Base-by-base conservation (phyloP, 2,888 invertebrate genomes). In the Nymphalis polychloros region DNA sequence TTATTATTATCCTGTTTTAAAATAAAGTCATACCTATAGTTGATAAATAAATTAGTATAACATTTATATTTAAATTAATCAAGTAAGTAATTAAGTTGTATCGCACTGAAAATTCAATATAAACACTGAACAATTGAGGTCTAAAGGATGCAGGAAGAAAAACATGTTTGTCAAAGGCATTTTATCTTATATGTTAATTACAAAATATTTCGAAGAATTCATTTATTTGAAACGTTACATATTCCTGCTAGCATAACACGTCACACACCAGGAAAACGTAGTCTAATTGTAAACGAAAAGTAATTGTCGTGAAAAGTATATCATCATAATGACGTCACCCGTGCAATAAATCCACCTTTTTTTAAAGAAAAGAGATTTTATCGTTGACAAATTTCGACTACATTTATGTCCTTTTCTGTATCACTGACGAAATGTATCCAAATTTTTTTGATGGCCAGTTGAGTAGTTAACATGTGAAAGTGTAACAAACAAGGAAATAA, bases 211-310 rank as follows among this genome's bases (percentile, higher is more conserved):
- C 68, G 20, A 35, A 48, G 68, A 68, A 72, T 64, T 66, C 55
- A 66, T 62, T 52, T 59, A 57, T 55, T 20, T 59, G 23, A 50
- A 68, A 31, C 50, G 62, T 55, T 59, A 47, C 53, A 65, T 65
- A 57, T 59, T 63, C 31, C 63, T 66, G 53, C 63, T 62, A 71
- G 23, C 59, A 59, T 41, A 63, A 60, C 46, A 19, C 5, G 62
- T 47, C 61, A 60, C 35, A 17, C 3, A 68, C 53, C 66, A 68
- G 72, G 72, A 72, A 72, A 72, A 72, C 50, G 57, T 63, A 35
- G 20, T 19, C 19, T 68, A 66, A 68, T 70, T 63, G 66, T 65
- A 20, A 70, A 70, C 65, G 62, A 53, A 70, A 67, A 68, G 19
- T 31, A 52, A 72, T 68, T 72, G 64, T 72, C 48, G 27, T 23